phyloP scores from a whole-genome alignment of 2,113 vertebrate species.

The Ondatra zibethicus region DNA sequence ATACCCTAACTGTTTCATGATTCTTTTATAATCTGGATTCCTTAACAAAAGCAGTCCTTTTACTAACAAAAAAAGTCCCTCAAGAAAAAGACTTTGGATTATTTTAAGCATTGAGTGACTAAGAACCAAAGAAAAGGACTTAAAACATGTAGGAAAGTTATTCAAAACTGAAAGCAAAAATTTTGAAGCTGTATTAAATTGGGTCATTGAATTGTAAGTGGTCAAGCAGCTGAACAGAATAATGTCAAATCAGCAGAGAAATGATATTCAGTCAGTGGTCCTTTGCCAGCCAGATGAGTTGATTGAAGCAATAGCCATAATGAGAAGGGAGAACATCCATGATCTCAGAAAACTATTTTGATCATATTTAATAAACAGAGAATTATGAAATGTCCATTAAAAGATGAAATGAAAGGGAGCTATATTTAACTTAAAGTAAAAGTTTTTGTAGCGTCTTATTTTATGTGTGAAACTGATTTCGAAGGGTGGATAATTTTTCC shows the following conservation, averaged over 20 bases:
- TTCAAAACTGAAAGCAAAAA: background rate
- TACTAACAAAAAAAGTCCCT: background rate
- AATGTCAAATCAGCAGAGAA: background rate
- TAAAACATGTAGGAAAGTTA: background rate
- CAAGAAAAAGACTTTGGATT: background rate
- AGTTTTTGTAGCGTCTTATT: background rate
- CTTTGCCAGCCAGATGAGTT: too few relatives aligned
- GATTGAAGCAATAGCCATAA: background rate
- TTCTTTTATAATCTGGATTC: background rate
- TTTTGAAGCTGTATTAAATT: background rate
- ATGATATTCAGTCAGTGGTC: background rate
- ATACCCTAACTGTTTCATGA: background rate
- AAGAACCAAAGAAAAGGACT: background rate
- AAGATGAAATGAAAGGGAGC: background rate
- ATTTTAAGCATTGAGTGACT: background rate
- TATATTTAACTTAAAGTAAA: background rate
- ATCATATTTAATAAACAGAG: background rate
- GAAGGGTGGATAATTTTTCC: background rate
- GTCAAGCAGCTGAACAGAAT: background rate
- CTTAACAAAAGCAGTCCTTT: background rate
- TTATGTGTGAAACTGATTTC: background rate
- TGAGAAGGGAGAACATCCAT: accelerated
- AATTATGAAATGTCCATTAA: background rate
- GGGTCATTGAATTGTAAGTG: background rate
- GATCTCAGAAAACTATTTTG: background rate